These are phyloP conservation scores for Dufourea novaeangliae DNA, from an alignment of 1,140 invertebrate species.

Conservation along the genomic window DNA sequence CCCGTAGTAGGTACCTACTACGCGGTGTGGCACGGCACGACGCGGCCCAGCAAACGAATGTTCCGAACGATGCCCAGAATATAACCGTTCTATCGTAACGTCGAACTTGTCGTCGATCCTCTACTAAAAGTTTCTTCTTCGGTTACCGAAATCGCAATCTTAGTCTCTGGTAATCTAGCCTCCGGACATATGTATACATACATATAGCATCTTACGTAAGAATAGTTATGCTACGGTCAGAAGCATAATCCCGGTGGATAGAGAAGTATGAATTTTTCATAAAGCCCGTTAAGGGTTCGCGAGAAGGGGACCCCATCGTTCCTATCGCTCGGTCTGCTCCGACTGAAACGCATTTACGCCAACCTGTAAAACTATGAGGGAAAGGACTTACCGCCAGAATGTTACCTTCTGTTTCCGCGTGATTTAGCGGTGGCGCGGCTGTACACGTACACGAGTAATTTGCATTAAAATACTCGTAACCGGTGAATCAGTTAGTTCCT, in stretches of 20 bases:
- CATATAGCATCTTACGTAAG: not conserved
- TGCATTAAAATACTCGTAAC: conserved; percentile 62
- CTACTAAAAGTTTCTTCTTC: no score
- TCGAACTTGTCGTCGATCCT: no score
- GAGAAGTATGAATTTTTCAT: conserved; percentile 45
- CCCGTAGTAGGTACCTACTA: not conserved
- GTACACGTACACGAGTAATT: no score
- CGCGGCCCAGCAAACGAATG: no score
- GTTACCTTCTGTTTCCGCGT: conserved; percentile 49
- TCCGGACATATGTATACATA: no score
- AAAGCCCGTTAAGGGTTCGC: conserved; percentile 26
- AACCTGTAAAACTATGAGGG: not conserved
- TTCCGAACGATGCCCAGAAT: no score
- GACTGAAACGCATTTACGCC: conserved; percentile 26
- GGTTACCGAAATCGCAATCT: no score
- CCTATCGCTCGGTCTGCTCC: not conserved
- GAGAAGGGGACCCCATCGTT: not conserved
- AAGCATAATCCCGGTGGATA: conserved; percentile 14
- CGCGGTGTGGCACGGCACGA: no score
- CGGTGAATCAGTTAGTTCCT: conserved; percentile 30
- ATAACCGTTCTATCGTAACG: not conserved
- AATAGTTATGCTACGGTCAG: conserved; percentile 20
- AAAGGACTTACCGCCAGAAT: conserved; percentile 56
- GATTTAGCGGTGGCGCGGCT: conserved; percentile 24
- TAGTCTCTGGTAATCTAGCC: no score